Conservation (phyloP, 2,888 invertebrate genomes). For the Cremastinae sp. region DNA sequence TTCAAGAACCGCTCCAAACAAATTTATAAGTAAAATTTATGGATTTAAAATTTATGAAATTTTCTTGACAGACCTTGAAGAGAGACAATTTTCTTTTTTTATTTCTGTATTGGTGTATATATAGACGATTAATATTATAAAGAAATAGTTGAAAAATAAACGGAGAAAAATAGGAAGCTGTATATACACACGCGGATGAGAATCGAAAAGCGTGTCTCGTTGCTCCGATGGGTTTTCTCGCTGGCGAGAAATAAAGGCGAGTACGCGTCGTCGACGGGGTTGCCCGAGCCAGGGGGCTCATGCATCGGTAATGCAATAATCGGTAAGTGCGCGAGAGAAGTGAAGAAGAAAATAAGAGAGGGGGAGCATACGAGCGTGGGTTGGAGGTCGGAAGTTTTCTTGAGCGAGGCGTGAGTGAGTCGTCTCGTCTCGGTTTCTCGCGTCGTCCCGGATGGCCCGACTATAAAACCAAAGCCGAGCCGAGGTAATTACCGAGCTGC, state of each 20-base stretch:
- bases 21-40: too few species aligned
- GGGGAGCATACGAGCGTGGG: constrained; percentile 30
- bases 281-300: constrained; percentile 63
- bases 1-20: too few species aligned
- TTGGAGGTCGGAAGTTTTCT: constrained; percentile 26
- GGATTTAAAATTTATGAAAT: too few species aligned
- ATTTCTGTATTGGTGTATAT: too few species aligned
- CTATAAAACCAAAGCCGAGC: constrained; percentile 75
- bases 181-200: too few species aligned
- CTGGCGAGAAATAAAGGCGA: constrained; percentile 15
- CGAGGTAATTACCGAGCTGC: constrained; percentile 74
- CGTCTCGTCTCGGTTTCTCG: constrained; percentile 69
- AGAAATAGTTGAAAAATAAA: too few species aligned
- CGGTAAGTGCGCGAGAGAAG: constrained; percentile 59
- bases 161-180: too few species aligned
- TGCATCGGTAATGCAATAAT: constrained; percentile 77
- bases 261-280: constrained; percentile 41
- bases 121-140: too few species aligned
- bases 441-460: constrained; percentile 66
- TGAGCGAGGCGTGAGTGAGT: constrained; percentile 67
- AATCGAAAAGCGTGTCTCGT: too few species aligned
- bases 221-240: constrained; percentile 8
- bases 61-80: too few species aligned
- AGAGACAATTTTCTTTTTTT: too few species aligned
- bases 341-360: background rate